These are phyloP conservation scores for Neoascia interrupta DNA, from an alignment of 2,888 invertebrate genomes.

Conservation along the genomic window DNA sequence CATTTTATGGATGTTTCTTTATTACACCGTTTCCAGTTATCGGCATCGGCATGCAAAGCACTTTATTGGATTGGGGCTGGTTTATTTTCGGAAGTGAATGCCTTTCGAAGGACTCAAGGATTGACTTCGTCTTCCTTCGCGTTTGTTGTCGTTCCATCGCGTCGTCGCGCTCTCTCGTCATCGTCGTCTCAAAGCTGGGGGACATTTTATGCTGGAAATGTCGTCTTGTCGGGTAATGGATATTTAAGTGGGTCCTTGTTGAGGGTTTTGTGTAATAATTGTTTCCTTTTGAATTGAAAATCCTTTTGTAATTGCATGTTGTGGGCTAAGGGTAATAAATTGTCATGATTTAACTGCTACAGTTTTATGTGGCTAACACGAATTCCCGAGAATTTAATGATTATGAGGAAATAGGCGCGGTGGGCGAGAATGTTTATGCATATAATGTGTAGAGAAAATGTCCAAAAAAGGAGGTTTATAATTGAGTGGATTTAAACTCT, in stretches of 20 bases:
- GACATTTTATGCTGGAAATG: slow-evolving; percentile 42
- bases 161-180: no score
- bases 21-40: slow-evolving; percentile 60
- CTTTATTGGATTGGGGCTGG: slow-evolving; percentile 63
- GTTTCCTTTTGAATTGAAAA: slow-evolving; percentile 68
- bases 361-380: slow-evolving; percentile 59
- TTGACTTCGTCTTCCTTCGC: slow-evolving; percentile 21
- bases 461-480: no score
- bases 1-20: slow-evolving; percentile 68
- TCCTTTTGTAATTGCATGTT: slow-evolving; percentile 67
- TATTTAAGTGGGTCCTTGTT: slow-evolving; percentile 68
- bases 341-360: slow-evolving; percentile 62
- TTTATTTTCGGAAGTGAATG: slow-evolving; percentile 46
- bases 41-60: slow-evolving; percentile 65
- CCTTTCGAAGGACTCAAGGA: slow-evolving; percentile 29
- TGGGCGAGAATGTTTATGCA: no score
- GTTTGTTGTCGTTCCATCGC: slow-evolving; percentile 1
- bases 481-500: no score
- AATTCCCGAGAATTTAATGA: slow-evolving; percentile 50
- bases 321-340: slow-evolving; percentile 61
- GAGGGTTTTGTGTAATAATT: slow-evolving; percentile 58
- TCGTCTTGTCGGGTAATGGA: slow-evolving; percentile 53
- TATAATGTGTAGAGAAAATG: no score
- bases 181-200: neutral
- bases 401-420: no score